Conservation (phyloP, 2,113 vertebrate genomes). For the Crypturellus undulatus region DNA sequence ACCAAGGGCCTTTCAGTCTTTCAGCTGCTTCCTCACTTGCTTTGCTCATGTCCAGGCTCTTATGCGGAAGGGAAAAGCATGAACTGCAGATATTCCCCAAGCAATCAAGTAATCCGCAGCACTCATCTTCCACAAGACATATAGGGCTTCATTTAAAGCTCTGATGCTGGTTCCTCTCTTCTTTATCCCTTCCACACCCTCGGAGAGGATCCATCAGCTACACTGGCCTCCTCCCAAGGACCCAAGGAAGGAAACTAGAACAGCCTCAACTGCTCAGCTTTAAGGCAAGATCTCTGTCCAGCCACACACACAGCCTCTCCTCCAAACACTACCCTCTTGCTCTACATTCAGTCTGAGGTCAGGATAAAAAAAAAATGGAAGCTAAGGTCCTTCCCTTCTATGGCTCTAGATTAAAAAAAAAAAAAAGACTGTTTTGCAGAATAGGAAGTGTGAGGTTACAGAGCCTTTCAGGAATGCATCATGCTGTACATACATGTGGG, state of each 20-base stretch:
- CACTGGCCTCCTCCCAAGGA: not conserved
- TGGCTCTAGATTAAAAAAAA: not conserved
- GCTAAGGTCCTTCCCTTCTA: no score
- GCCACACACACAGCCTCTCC: not conserved
- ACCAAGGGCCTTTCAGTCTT: no score
- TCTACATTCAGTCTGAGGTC: not conserved
- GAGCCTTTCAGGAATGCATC: not conserved
- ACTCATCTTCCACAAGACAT: no score
- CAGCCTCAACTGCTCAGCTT: not conserved
- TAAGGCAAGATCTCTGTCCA: not conserved
- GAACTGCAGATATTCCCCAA: no score
- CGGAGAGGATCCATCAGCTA: not conserved
- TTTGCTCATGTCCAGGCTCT: no score
- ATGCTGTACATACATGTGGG: not conserved
- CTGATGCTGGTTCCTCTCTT: not conserved
- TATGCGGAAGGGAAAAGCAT: no score
- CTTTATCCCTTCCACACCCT: not conserved
- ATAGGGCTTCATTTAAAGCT: not conserved
- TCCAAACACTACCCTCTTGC: not conserved
- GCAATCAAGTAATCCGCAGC: no score
- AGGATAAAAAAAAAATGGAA: not conserved
- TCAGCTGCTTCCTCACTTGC: no score
- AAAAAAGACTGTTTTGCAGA: not conserved
- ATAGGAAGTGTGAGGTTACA: not conserved
- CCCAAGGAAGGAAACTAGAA: not conserved